Conservation (phyloP, 2,113 vertebrate species). For the Myrmecobius fasciatus region DNA sequence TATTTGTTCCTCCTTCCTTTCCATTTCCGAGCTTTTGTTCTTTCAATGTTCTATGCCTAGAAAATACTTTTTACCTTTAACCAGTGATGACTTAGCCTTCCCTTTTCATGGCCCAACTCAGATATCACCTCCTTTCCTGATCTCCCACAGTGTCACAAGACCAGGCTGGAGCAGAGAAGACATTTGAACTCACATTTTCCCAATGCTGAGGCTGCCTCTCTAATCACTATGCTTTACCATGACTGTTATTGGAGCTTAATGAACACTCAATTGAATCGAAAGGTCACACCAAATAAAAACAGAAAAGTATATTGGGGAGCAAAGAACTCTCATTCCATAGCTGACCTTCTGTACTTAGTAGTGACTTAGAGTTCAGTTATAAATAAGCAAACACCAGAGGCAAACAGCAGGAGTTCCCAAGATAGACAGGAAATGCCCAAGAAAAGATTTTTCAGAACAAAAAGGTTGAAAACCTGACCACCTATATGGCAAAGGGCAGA, state of each 20-base stretch:
- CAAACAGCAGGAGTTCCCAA: constrained; percentile 52
- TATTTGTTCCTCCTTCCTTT: background rate
- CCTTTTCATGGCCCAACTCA: background rate
- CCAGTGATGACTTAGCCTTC: background rate
- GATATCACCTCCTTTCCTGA: background rate
- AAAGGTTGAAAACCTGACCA: constrained; percentile 54
- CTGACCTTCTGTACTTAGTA: background rate
- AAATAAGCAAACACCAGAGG: background rate
- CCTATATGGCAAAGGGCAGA: constrained; percentile 28
- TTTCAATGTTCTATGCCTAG: background rate
- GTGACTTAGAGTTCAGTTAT: background rate
- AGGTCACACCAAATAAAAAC: constrained; percentile 9
- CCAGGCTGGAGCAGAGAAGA: background rate
- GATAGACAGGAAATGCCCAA: constrained; percentile 56
- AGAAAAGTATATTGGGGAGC: background rate
- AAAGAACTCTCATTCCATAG: background rate
- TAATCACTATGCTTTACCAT: background rate
- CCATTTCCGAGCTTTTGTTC: background rate
- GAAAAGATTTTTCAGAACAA: background rate
- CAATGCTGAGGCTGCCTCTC: background rate
- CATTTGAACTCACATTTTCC: background rate
- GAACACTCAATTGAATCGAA: background rate
- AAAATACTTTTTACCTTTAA: background rate
- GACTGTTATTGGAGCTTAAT: background rate
- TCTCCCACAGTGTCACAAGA: background rate